Percentiles rank a stretch among this genome's conserved stretches.
Conservation (phyloP, 2,888 invertebrate genomes). For the Candidula unifasciata region DNA sequence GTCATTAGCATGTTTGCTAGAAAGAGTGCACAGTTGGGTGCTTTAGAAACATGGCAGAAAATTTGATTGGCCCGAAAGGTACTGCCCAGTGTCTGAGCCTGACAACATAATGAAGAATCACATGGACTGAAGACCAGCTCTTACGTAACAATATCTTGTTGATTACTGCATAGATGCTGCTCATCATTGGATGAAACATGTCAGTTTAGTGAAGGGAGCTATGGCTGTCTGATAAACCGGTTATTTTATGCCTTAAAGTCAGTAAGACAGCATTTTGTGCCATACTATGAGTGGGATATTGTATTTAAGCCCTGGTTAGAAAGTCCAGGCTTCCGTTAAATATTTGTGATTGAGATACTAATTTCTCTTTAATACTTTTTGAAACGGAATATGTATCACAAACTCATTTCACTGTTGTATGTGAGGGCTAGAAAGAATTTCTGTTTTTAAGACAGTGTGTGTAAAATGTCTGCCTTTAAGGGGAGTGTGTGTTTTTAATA, state of each 20-base stretch:
- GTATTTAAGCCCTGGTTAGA: conserved; percentile 45
- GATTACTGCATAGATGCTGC: no score
- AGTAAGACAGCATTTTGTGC: no score
- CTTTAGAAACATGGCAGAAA: neutral
- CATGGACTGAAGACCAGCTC: neutral
- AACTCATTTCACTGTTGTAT: no score
- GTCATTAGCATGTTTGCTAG: neutral
- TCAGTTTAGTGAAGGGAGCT: no score
- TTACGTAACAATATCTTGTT: no score
- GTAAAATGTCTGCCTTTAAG: no score
- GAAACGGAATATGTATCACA: no score
- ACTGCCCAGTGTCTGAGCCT: conserved; percentile 44
- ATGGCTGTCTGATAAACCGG: neutral
- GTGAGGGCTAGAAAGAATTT: no score
- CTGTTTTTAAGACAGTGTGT: no score
- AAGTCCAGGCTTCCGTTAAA: conserved; percentile 45
- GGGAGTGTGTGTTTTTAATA: no score
- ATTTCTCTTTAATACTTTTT: neutral
- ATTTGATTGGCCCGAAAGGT: neutral
- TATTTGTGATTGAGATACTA: neutral
- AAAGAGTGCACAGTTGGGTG: neutral
- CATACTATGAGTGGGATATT: neutral
- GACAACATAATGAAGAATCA: conserved; percentile 35
- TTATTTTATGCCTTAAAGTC: neutral
- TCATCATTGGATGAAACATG: no score